These are phyloP conservation scores for Ricordea florida DNA, from an alignment of 92 coral and sea anemone genomes.

Conservation along the genomic window DNA sequence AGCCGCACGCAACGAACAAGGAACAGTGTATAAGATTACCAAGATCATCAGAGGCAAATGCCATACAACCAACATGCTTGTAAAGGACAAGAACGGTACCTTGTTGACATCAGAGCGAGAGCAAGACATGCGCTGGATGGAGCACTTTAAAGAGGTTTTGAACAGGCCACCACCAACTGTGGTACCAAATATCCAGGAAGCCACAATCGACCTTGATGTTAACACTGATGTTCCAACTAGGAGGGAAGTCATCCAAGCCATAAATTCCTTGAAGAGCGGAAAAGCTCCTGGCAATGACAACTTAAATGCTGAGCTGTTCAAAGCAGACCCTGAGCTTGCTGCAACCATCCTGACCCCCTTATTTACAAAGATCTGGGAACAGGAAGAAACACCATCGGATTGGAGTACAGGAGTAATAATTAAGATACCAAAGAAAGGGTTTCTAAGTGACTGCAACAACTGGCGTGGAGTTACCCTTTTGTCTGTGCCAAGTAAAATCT, in stretches of 20 bases:
- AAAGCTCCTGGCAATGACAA: constrained; percentile 7
- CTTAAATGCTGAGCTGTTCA: background rate
- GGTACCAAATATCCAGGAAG: background rate
- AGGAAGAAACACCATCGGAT: background rate
- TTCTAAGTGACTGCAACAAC: background rate
- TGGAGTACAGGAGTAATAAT: background rate
- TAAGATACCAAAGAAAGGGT: constrained; percentile 13
- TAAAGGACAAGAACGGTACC: constrained; percentile 18
- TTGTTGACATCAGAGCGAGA: background rate
- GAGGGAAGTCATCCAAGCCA: background rate
- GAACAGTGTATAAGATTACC: constrained; percentile 17
- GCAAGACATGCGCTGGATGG: background rate
- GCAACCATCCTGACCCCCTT: background rate
- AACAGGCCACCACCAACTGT: background rate
- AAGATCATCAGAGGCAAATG: background rate
- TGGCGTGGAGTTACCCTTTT: constrained; percentile 2
- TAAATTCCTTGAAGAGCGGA: background rate
- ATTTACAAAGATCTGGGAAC: background rate
- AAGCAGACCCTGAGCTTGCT: background rate
- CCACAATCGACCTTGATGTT: background rate
- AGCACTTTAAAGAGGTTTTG: constrained; percentile 11
- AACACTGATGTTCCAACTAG: background rate
- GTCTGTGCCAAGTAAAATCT: constrained; percentile 5
- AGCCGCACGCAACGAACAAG: background rate
- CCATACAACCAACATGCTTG: background rate